Evolutionary conservation across 1,140 invertebrate genomes (phyloP).

Genomic region (Campoletis sonorensis): DNA sequence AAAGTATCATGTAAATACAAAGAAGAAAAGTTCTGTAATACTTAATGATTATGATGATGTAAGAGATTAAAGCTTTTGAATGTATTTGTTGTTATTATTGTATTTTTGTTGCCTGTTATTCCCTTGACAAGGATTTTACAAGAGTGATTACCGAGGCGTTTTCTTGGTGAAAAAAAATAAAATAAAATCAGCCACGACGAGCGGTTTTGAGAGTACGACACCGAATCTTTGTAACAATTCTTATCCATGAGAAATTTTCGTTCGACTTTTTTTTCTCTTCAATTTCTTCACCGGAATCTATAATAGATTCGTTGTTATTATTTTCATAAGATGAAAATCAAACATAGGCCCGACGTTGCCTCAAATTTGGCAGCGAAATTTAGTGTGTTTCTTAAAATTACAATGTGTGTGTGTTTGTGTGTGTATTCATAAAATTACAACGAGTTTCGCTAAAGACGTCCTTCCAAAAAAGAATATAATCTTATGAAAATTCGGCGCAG

Average conservation of each 20-base stretch:
- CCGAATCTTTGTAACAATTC: not conserved
- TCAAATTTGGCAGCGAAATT: too few species aligned
- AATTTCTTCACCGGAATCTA: not conserved
- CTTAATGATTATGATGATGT: slow-evolving; percentile 73
- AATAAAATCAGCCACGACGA: not conserved
- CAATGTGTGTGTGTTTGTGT: too few species aligned
- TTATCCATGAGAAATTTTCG: not conserved
- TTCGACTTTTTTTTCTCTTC: not conserved
- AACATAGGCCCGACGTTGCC: too few species aligned
- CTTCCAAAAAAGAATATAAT: too few species aligned
- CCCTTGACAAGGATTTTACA: slow-evolving; percentile 2
- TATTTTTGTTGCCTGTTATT: not conserved
- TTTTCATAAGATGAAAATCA: too few species aligned
- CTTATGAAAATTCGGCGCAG: too few species aligned
- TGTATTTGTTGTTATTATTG: slow-evolving; percentile 43
- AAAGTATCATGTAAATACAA: slow-evolving; percentile 70
- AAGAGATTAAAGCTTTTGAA: slow-evolving; percentile 73
- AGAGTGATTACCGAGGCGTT: too few species aligned
- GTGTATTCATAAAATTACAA: too few species aligned
- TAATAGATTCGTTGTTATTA: too few species aligned
- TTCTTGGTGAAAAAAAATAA: not conserved
- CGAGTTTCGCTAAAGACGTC: too few species aligned
- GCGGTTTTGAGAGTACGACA: not conserved
- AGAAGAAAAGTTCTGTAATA: slow-evolving; percentile 68
- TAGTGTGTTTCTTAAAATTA: too few species aligned